Evolutionary conservation across 2,797 vertebrate genomes (phyloP).

Genomic region (Sebastes glaucus): DNA sequence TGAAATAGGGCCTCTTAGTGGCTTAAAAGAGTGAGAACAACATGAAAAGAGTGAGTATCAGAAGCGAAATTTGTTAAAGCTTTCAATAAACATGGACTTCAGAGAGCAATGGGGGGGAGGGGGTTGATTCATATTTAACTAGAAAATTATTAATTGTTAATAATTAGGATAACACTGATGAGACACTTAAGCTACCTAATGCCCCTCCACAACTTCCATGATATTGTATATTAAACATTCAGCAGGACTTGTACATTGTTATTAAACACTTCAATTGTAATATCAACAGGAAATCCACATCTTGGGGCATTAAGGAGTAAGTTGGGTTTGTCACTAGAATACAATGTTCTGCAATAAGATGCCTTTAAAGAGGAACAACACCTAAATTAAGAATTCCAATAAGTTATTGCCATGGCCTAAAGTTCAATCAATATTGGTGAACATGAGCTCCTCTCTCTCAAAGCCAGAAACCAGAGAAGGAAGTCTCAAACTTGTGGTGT

Average conservation of each 20-base stretch:
- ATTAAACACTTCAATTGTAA: neutral
- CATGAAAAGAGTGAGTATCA: neutral
- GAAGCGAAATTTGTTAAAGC: neutral
- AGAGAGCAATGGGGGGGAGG: neutral
- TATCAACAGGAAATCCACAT: neutral
- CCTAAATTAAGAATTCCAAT: too few relatives aligned
- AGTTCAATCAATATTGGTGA: too few relatives aligned
- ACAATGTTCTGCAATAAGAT: neutral
- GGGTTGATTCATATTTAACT: neutral
- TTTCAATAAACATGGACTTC: neutral
- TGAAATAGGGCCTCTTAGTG: conserved; percentile 81
- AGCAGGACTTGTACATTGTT: neutral
- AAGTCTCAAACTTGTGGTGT: too few relatives aligned
- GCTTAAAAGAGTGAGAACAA: conserved; percentile 58
- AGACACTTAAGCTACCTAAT: neutral
- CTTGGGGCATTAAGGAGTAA: neutral
- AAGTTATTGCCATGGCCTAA: too few relatives aligned
- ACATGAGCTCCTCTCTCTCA: too few relatives aligned
- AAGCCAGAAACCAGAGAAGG: too few relatives aligned
- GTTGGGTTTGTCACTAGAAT: neutral
- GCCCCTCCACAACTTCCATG: neutral
- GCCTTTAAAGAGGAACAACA: neutral
- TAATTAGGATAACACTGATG: neutral
- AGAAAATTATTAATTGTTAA: neutral
- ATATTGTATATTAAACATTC: neutral